These are phyloP conservation scores for Pimpla rufipes DNA, from an alignment of 2,888 invertebrate species.

Conservation along the genomic window DNA sequence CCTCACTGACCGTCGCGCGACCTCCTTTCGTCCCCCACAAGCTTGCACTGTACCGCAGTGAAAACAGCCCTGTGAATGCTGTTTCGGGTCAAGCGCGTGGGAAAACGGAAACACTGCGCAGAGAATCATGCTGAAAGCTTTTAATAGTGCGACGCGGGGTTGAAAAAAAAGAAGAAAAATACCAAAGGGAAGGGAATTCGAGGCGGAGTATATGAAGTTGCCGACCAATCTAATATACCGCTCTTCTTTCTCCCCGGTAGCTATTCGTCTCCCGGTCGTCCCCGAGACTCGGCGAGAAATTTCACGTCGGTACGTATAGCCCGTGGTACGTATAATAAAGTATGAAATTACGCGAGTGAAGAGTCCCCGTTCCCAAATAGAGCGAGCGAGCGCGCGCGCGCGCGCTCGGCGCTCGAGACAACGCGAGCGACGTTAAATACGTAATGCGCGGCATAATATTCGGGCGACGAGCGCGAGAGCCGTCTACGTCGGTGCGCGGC, in stretches of 20 bases:
- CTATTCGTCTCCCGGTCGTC: conserved; percentile 33
- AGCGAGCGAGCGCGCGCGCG: conserved; percentile 69
- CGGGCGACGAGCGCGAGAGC: conserved; percentile 48
- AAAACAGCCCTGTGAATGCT: conserved; percentile 3
- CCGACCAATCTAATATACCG: conserved; percentile 46
- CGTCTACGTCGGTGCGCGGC: conserved; percentile 26
- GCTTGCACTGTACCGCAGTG: background rate
- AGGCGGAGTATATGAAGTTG: conserved; percentile 15
- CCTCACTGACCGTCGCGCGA: too few relatives aligned
- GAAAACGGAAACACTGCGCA: conserved; percentile 45
- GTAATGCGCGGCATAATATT: conserved; percentile 68
- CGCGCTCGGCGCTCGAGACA: conserved; percentile 14
- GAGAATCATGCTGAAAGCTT: conserved; percentile 56
- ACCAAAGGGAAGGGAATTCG: conserved; percentile 31
- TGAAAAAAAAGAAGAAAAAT: conserved; percentile 35
- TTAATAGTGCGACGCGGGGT: conserved; percentile 52
- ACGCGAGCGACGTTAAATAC: conserved; percentile 68
- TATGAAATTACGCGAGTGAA: conserved; percentile 74
- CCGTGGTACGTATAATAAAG: conserved; percentile 72
- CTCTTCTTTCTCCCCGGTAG: conserved; percentile 49
- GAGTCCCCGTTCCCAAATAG: conserved; percentile 68
- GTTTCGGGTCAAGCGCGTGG: background rate
- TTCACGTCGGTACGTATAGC: conserved; percentile 71
- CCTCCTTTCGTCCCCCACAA: background rate
- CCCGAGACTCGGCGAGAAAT: conserved; percentile 61